Percentiles rank a stretch among this genome's conserved stretches.
Evolutionary conservation across 1,140 invertebrate genomes (phyloP).

Genomic region (Macrostomum lignano): DNA sequence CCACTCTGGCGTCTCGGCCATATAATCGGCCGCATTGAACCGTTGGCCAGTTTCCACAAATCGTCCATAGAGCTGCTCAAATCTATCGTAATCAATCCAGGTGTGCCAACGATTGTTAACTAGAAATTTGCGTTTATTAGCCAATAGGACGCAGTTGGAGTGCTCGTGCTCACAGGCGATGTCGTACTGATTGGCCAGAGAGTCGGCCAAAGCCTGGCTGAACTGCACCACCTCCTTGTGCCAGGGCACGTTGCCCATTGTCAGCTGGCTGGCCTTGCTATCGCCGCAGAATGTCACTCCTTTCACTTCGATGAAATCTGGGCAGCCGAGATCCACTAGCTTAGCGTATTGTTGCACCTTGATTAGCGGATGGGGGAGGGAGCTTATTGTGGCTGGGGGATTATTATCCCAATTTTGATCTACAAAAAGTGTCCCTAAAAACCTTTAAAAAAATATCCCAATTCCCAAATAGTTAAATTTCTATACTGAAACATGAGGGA

Average conservation of each 20-base stretch:
- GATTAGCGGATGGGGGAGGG: too few species aligned
- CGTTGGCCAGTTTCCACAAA: conserved; percentile 18
- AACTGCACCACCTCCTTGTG: conserved; percentile 36
- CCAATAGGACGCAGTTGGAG: conserved; percentile 36
- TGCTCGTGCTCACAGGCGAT: conserved; percentile 38
- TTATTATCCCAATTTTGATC: too few species aligned
- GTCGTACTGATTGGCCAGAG: conserved; percentile 32
- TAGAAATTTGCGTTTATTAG: conserved; percentile 24
- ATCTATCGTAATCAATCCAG: conserved; percentile 33
- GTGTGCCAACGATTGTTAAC: conserved; percentile 30
- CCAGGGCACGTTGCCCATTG: conserved; percentile 40
- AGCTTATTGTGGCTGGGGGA: too few species aligned
- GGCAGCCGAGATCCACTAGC: conserved; percentile 33
- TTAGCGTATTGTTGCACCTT: conserved; percentile 29
- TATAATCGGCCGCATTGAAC: conserved; percentile 30
- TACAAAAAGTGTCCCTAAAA: too few species aligned
- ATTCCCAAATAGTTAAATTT: too few species aligned
- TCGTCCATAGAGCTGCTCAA: conserved; percentile 28
- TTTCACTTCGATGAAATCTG: conserved; percentile 41
- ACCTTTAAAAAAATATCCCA: too few species aligned
- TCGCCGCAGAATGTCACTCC: conserved; percentile 39
- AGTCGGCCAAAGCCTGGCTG: conserved; percentile 27
- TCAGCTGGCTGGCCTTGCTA: conserved; percentile 32
- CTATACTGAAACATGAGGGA: too few species aligned
- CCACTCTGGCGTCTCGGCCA: conserved; percentile 28